phyloP scores from a whole-genome alignment of 2,113 vertebrate genomes.

The Eclectus roratus region DNA sequence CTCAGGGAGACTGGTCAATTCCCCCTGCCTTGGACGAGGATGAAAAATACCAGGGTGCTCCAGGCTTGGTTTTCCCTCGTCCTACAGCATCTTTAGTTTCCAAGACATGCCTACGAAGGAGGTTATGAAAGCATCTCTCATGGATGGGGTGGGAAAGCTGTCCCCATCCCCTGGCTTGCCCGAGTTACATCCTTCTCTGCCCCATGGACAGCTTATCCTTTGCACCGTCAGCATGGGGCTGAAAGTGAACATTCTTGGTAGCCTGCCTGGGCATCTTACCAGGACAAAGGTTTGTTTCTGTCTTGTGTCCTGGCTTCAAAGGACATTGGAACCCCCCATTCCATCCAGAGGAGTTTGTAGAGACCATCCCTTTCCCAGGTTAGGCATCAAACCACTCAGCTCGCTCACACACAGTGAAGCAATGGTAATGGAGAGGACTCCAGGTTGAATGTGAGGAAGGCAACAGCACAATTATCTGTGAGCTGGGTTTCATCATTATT shows the following conservation, averaged over 20 bases:
- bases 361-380: neutral
- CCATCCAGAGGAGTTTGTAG: neutral
- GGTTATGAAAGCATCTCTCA: neutral
- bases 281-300: neutral
- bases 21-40: neutral
- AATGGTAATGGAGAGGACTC: neutral
- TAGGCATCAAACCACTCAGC: neutral
- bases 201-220: neutral
- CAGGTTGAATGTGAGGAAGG: neutral
- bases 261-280: neutral
- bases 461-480: neutral
- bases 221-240: rapidly evolving
- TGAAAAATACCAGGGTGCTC: neutral
- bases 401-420: rapidly evolving
- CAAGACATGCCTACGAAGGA: neutral
- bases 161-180: neutral
- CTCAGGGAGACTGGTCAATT: neutral
- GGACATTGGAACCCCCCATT: neutral
- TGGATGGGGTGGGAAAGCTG: neutral
- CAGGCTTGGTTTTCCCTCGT: neutral
- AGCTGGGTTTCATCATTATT: neutral
- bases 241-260: neutral
- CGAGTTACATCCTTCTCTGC: neutral
- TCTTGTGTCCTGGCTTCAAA: neutral
- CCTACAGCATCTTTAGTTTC: neutral